Percentiles rank a stretch among this genome's conserved stretches.
These are phyloP conservation scores for Microhierax caerulescens DNA, from an alignment of 2,797 vertebrate genomes.

Conservation along the genomic window DNA sequence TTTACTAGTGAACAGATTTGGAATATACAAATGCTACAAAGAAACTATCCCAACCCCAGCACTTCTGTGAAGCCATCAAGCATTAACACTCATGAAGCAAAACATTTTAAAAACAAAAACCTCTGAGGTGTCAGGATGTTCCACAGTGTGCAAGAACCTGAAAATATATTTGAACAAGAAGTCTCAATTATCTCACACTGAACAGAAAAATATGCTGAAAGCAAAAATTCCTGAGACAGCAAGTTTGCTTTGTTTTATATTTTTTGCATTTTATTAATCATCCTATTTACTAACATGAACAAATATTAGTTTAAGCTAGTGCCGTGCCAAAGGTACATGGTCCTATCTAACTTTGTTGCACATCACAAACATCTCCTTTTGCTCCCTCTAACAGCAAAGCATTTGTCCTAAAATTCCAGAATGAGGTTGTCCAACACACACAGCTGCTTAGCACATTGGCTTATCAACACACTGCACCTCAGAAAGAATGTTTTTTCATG, in stretches of 20 bases:
- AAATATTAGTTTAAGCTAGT: not conserved
- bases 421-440: not conserved
- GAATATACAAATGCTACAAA: not conserved
- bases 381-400: not conserved
- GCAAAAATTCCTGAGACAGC: not conserved
- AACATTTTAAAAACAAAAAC: not conserved
- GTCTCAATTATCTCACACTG: not conserved
- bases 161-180: not conserved
- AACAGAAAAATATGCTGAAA: not conserved
- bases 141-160: not conserved
- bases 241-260: not conserved
- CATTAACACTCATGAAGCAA: not conserved
- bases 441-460: accelerated
- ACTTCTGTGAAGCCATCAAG: not conserved
- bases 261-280: not conserved
- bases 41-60: not conserved
- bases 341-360: not conserved
- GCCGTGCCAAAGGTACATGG: not conserved
- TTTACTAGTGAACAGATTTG: not conserved
- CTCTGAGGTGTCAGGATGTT: not conserved
- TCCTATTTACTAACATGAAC: not conserved
- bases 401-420: not conserved
- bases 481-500: not conserved
- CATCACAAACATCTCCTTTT: not conserved
- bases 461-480: not conserved